Percentiles rank a stretch among this genome's conserved stretches.
Evolutionary conservation across 2,797 vertebrate genomes (phyloP).

Genomic region (Tolypeutes matacus): DNA sequence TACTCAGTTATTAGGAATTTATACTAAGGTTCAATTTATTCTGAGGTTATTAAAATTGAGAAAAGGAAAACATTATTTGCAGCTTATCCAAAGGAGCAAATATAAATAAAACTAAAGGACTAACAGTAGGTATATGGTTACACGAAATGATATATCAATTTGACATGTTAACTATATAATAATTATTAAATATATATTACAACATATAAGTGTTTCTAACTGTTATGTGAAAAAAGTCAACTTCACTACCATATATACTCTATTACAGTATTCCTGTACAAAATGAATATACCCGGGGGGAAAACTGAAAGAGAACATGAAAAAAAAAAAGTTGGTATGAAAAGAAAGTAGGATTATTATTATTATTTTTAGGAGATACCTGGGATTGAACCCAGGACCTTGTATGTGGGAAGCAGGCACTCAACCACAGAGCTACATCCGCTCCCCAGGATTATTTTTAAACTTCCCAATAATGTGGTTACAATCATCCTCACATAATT

Average conservation of each 20-base stretch:
- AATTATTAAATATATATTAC: slow-evolving; percentile 24
- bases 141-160: neutral
- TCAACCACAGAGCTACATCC: too few relatives aligned
- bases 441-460: neutral
- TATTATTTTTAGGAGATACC: too few relatives aligned
- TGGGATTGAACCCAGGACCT: too few relatives aligned
- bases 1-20: slow-evolving; percentile 25
- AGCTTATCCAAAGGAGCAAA: slow-evolving; percentile 42
- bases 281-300: neutral
- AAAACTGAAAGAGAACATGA: neutral
- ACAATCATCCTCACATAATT: neutral
- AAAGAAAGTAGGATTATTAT: slow-evolving; percentile 7
- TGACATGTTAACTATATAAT: slow-evolving; percentile 20
- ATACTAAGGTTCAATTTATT: slow-evolving; percentile 23
- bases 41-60: slow-evolving; percentile 47
- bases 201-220: neutral
- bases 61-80: slow-evolving; percentile 15
- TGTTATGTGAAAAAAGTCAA: slow-evolving; percentile 11
- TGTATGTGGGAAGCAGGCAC: too few relatives aligned
- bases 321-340: neutral
- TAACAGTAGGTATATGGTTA: slow-evolving; percentile 10
- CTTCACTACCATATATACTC: neutral
- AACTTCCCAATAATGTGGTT: neutral
- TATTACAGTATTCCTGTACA: neutral
- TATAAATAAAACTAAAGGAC: slow-evolving; percentile 26